Evolutionary conservation across 2,888 invertebrate species (phyloP).

Genomic region (Tolmerus cingulatus): DNA sequence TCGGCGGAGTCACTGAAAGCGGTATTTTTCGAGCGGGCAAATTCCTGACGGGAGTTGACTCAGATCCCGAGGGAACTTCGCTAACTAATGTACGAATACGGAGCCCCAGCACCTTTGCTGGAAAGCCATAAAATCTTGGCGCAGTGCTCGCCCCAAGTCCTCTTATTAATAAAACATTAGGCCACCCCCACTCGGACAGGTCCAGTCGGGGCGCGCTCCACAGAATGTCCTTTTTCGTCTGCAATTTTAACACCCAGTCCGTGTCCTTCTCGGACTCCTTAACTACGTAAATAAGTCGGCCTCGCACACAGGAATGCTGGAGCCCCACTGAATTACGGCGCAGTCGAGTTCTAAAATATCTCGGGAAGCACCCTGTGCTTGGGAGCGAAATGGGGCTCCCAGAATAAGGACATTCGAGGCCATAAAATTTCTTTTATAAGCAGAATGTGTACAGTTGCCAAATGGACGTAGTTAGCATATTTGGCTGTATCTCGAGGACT

Average conservation of each 20-base stretch:
- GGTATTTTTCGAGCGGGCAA: constrained; percentile 9
- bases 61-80: constrained; percentile 20
- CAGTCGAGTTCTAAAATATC: background rate
- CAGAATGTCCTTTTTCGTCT: background rate
- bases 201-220: background rate
- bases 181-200: background rate
- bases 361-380: background rate
- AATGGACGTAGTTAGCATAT: background rate
- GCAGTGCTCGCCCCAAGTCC: background rate
- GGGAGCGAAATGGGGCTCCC: background rate
- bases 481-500: background rate
- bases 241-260: constrained; percentile 20
- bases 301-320: background rate
- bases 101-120: background rate
- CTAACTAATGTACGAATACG: background rate
- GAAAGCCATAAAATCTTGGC: background rate
- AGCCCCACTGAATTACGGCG: background rate
- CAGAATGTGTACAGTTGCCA: background rate
- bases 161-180: constrained; percentile 42
- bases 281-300: constrained; percentile 9
- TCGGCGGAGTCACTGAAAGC: background rate
- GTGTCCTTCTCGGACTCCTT: background rate
- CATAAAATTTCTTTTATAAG: background rate
- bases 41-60: constrained; percentile 28
- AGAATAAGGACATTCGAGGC: background rate